Percentiles rank a stretch among this genome's conserved stretches.
These are phyloP conservation scores for Eurois occulta DNA, from an alignment of 2,888 invertebrate species.

Conservation along the genomic window DNA sequence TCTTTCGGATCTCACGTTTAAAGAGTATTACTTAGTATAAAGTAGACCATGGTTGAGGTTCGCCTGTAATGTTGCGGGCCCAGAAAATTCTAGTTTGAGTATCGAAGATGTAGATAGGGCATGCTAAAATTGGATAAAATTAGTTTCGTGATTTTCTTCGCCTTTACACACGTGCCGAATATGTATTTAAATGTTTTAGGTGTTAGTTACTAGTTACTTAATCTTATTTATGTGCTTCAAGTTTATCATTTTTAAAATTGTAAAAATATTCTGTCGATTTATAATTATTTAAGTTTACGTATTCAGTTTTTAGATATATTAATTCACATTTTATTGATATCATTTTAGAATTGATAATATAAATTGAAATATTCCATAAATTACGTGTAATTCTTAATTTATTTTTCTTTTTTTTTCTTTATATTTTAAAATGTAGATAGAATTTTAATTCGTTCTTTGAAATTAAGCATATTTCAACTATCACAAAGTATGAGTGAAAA, in stretches of 20 bases:
- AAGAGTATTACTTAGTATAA: slow-evolving; percentile 50
- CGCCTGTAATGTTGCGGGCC: slow-evolving; percentile 11
- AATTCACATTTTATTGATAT: slow-evolving; percentile 11
- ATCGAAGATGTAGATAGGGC: slow-evolving; percentile 41
- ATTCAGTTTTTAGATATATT: slow-evolving; percentile 7
- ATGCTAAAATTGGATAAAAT: slow-evolving; percentile 28
- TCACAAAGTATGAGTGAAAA: slow-evolving; percentile 50
- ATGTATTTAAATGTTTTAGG: slow-evolving; percentile 37
- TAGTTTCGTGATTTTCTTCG: slow-evolving; percentile 32
- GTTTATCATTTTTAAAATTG: slow-evolving; percentile 2
- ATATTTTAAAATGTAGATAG: slow-evolving; percentile 28
- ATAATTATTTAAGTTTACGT: background rate
- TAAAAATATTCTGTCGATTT: slow-evolving; percentile 17
- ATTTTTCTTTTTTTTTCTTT: no score
- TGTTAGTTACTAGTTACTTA: slow-evolving; percentile 53
- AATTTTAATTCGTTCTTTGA: slow-evolving; percentile 29
- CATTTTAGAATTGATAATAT: slow-evolving; percentile 17
- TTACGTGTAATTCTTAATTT: slow-evolving; percentile 32
- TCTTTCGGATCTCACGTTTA: slow-evolving; percentile 44
- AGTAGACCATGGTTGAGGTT: slow-evolving; percentile 4
- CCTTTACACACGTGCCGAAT: slow-evolving; percentile 47
- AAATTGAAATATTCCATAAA: slow-evolving; percentile 37
- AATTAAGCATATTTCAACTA: slow-evolving; percentile 39
- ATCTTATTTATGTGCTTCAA: slow-evolving; percentile 18
- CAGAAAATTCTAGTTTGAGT: slow-evolving; percentile 49